Evolutionary conservation across 2,113 vertebrate species (phyloP).

Genomic region (Perca flavescens): DNA sequence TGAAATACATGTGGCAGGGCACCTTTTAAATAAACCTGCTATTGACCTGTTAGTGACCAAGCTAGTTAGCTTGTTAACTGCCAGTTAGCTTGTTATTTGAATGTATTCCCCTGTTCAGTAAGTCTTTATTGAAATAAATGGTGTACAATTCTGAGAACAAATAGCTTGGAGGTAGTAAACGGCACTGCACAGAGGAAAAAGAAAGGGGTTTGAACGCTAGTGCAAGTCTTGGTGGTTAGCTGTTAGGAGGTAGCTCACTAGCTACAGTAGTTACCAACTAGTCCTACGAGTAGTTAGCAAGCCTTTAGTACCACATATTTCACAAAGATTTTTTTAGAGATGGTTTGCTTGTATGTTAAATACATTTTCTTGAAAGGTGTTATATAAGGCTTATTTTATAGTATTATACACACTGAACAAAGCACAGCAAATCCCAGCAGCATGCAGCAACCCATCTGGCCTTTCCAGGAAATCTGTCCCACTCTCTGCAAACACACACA

Average conservation of each 20-base stretch:
- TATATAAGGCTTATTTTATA: conserved; percentile 55
- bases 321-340: background rate
- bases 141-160: background rate
- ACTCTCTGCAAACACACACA: conserved; percentile 51
- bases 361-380: background rate
- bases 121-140: background rate
- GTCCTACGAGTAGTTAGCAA: background rate
- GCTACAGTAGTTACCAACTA: background rate
- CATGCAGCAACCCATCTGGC: conserved; percentile 56
- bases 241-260: no score
- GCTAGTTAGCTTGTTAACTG: background rate
- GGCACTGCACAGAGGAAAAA: background rate
- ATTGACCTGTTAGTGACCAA: background rate
- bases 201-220: background rate
- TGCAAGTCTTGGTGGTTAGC: background rate
- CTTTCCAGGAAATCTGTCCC: conserved; percentile 57
- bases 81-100: background rate
- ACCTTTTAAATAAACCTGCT: background rate
- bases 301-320: background rate
- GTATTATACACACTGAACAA: conserved; percentile 20
- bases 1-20: no score
- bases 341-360: background rate
- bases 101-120: background rate
- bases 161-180: no score
- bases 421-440: conserved; percentile 34